Evolutionary conservation across 2,888 invertebrate genomes (phyloP).

Genomic region (Agrotis segetum): DNA sequence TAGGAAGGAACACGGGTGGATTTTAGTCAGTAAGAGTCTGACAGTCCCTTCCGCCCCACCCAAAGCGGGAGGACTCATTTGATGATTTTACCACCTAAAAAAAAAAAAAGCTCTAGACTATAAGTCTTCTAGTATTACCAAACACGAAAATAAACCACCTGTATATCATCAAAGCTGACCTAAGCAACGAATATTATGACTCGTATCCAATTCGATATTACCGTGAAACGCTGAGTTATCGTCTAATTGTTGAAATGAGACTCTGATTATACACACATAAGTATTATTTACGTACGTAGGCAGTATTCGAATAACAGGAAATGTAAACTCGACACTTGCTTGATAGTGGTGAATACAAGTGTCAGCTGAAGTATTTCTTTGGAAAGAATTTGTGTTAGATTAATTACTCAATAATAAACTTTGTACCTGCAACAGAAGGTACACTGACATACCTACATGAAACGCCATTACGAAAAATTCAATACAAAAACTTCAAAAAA

Average conservation of each 20-base stretch:
- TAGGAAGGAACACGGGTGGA: no score
- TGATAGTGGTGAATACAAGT: no score
- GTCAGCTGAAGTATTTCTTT: conserved; percentile 10
- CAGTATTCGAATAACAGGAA: background rate
- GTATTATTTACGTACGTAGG: background rate
- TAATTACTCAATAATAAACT: conserved; percentile 1
- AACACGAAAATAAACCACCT: background rate
- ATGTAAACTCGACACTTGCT: background rate
- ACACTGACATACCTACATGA: background rate
- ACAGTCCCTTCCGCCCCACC: no score
- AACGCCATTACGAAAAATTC: background rate
- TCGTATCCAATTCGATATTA: conserved; percentile 24
- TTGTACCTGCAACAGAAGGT: background rate
- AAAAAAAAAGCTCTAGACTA: no score
- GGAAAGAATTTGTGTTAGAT: conserved; percentile 2
- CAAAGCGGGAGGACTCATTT: no score
- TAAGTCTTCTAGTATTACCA: background rate
- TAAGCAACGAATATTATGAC: conserved; percentile 8
- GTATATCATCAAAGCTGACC: conserved; percentile 18
- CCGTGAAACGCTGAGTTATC: conserved; percentile 24
- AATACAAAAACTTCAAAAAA: no score
- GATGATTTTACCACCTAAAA: no score
- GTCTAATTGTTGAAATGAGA: conserved; percentile 4
- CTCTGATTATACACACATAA: background rate
- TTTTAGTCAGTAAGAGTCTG: no score